Evolutionary conservation across 2,888 invertebrate genomes (phyloP).

Genomic region (Campopleginae sp.): DNA sequence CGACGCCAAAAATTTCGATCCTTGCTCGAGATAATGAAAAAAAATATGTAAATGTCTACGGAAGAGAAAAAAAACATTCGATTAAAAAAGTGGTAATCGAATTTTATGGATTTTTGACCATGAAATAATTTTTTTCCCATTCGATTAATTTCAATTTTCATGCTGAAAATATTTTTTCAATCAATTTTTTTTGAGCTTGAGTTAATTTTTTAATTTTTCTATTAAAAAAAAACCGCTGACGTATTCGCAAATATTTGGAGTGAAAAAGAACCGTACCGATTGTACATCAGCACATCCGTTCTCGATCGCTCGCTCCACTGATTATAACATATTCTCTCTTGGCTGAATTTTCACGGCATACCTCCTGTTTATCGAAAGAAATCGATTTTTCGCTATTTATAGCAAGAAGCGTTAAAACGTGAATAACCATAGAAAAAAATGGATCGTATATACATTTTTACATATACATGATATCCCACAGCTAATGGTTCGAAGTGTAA

Average conservation of each 20-base stretch:
- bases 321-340: slow-evolving; percentile 29
- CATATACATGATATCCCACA: not conserved
- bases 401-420: slow-evolving; percentile 57
- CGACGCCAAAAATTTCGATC: not conserved
- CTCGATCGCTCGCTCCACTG: slow-evolving; percentile 48
- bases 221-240: not conserved
- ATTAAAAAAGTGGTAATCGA: not conserved
- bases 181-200: not conserved
- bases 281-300: slow-evolving; percentile 57
- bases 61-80: not conserved
- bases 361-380: slow-evolving; percentile 69
- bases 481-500: not conserved
- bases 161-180: not conserved
- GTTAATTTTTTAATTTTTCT: not conserved
- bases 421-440: slow-evolving; percentile 40
- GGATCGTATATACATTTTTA: not conserved
- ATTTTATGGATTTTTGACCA: not conserved
- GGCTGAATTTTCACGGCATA: slow-evolving; percentile 52
- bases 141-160: not conserved
- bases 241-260: not conserved
- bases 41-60: not conserved
- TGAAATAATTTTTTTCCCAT: not conserved
- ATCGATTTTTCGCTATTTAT: slow-evolving; percentile 77
- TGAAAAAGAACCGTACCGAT: slow-evolving; percentile 15
- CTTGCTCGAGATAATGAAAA: not conserved